Evolutionary conservation across 2,888 invertebrate genomes (phyloP).

Genomic region (Dromius quadrimaculatus): DNA sequence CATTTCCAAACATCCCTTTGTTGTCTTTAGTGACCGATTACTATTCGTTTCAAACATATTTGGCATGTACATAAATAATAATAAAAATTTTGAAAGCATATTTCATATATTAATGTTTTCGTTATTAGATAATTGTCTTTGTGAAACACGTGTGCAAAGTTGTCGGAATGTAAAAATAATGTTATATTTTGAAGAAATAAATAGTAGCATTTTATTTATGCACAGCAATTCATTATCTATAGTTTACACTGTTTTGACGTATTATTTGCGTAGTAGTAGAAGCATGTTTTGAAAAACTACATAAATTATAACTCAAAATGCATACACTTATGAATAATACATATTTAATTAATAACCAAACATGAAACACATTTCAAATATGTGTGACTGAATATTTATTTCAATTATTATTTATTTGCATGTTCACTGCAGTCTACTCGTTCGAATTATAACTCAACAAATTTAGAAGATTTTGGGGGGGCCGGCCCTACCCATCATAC

Average conservation of each 20-base stretch:
- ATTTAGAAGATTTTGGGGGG: slow-evolving; percentile 45
- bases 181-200: slow-evolving; percentile 13
- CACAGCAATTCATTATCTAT: slow-evolving; percentile 13
- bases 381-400: slow-evolving; percentile 41
- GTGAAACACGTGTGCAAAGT: not conserved
- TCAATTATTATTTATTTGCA: slow-evolving; percentile 46
- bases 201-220: slow-evolving; percentile 1
- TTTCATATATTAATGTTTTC: not conserved
- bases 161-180: not conserved
- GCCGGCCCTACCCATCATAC: slow-evolving; percentile 44
- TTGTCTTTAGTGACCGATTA: slow-evolving; percentile 55
- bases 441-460: slow-evolving; percentile 38
- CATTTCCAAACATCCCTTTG: slow-evolving; percentile 56
- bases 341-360: slow-evolving; percentile 16
- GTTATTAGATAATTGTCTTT: not conserved
- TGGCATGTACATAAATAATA: slow-evolving; percentile 1
- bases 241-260: slow-evolving; percentile 15
- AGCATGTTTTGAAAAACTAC: slow-evolving; percentile 7
- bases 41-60: slow-evolving; percentile 56
- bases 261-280: slow-evolving; percentile 20
- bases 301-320: not conserved
- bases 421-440: slow-evolving; percentile 47
- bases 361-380: slow-evolving; percentile 24
- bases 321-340: slow-evolving; percentile 10
- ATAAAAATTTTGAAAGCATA: slow-evolving; percentile 1